Percentiles rank a stretch among this genome's conserved stretches.
Conservation (phyloP, 2,113 vertebrate genomes). For the Archilochus colubris region DNA sequence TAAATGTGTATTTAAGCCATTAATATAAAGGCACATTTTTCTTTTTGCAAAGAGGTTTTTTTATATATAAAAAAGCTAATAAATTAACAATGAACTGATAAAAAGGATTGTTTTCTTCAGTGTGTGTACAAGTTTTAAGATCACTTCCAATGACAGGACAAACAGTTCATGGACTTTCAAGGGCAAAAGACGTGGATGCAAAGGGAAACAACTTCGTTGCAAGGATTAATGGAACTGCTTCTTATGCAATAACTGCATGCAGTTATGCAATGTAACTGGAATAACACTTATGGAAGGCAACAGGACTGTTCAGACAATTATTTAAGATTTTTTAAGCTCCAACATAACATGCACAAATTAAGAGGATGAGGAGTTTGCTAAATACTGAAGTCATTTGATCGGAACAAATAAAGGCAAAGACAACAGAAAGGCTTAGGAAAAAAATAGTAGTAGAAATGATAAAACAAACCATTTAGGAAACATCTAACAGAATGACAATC, state of each 20-base stretch:
- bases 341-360: neutral
- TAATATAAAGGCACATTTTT: neutral
- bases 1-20: neutral
- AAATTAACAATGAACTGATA: neutral
- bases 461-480: conserved; percentile 14
- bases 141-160: neutral
- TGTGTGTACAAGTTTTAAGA: neutral
- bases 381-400: neutral
- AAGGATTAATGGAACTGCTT: neutral
- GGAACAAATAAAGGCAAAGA: neutral
- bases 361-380: neutral
- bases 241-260: neutral
- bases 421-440: neutral
- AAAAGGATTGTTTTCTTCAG: neutral
- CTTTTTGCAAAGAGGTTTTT: neutral
- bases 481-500: neutral
- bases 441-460: neutral
- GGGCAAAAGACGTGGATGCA: neutral
- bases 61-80: neutral
- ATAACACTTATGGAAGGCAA: neutral
- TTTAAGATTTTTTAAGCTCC: neutral
- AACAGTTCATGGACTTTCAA: neutral
- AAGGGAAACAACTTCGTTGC: neutral
- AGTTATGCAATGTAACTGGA: neutral
- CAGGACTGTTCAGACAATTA: neutral